phyloP scores from a whole-genome alignment of 2,888 invertebrate species.

The Ennomos erosarius region DNA sequence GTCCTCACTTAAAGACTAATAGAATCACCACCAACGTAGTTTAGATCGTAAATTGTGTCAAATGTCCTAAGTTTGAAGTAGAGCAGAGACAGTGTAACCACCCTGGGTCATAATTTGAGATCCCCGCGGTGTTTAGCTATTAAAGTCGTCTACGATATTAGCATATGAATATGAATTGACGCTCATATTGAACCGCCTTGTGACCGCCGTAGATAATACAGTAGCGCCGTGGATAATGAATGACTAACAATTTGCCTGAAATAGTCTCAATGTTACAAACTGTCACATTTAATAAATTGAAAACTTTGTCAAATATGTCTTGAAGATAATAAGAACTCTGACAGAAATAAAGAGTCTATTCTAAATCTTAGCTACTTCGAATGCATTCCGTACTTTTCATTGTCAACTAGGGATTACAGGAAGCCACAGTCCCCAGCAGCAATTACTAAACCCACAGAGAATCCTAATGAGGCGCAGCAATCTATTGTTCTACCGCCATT shows the following conservation, averaged over 20 bases:
- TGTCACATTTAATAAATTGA: too few species aligned
- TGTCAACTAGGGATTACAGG: conserved; percentile 16
- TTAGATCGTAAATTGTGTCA: conserved; percentile 11
- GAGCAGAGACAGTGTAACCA: conserved; percentile 16
- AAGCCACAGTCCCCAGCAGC: conserved; percentile 19
- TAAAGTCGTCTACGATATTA: conserved; percentile 18
- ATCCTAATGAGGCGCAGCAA: conserved; percentile 34
- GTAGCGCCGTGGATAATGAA: too few species aligned
- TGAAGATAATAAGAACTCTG: too few species aligned
- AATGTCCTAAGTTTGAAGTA: conserved; percentile 1
- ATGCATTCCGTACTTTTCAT: conserved; percentile 4
- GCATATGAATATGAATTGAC: conserved; percentile 17
- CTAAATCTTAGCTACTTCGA: too few species aligned
- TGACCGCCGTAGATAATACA: too few species aligned
- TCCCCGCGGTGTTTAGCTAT: background rate
- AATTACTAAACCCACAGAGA: conserved; percentile 20
- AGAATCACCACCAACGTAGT: background rate
- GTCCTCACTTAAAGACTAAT: background rate
- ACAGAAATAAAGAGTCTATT: too few species aligned
- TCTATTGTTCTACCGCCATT: conserved; percentile 36
- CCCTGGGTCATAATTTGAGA: conserved; percentile 14
- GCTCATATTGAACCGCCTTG: background rate
- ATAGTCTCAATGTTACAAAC: too few species aligned
- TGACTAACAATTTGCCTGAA: too few species aligned
- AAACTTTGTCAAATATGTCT: too few species aligned